A percentile compares a stretch with the other conserved stretches of the same genome.
phyloP scores from a whole-genome alignment of 2,888 invertebrate genomes.

The Pyrochroa serraticornis region DNA sequence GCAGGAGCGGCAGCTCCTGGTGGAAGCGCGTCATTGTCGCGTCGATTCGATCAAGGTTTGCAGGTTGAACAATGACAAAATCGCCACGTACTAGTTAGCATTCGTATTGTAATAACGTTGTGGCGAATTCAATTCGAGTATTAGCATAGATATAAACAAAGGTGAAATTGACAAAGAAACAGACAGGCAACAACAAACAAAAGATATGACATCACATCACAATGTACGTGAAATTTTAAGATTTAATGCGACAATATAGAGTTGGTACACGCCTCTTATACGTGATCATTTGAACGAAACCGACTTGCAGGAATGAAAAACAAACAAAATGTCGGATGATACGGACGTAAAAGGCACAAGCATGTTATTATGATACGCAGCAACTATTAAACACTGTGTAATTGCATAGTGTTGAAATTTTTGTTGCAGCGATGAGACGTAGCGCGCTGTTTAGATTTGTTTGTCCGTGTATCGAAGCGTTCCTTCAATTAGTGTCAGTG shows the following conservation, averaged over 20 bases:
- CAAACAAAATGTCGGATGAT: slow-evolving; percentile 26
- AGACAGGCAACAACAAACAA: slow-evolving; percentile 5
- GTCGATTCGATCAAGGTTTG: too few species aligned
- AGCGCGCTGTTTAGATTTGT: too few species aligned
- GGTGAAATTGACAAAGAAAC: not conserved
- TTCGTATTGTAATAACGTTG: not conserved
- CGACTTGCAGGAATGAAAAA: slow-evolving; percentile 25
- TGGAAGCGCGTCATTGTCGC: too few species aligned
- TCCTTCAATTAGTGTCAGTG: too few species aligned
- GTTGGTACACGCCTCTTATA: slow-evolving; percentile 32
- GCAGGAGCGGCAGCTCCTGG: too few species aligned
- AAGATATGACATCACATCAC: slow-evolving; percentile 32
- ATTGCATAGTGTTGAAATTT: slow-evolving; percentile 18
- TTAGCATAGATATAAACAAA: slow-evolving; percentile 4
- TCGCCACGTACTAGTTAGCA: not conserved
- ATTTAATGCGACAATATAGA: slow-evolving; percentile 34
- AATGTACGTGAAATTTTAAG: slow-evolving; percentile 32
- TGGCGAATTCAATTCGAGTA: not conserved
- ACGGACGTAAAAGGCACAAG: slow-evolving; percentile 15
- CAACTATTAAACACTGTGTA: slow-evolving; percentile 28
- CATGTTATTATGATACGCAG: slow-evolving; percentile 26
- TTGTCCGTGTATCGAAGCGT: too few species aligned
- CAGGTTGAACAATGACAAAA: too few species aligned
- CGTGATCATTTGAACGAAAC: slow-evolving; percentile 29
- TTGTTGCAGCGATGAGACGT: not conserved